phyloP scores from a whole-genome alignment of 2,797 vertebrate genomes.

The Coluber constrictor region DNA sequence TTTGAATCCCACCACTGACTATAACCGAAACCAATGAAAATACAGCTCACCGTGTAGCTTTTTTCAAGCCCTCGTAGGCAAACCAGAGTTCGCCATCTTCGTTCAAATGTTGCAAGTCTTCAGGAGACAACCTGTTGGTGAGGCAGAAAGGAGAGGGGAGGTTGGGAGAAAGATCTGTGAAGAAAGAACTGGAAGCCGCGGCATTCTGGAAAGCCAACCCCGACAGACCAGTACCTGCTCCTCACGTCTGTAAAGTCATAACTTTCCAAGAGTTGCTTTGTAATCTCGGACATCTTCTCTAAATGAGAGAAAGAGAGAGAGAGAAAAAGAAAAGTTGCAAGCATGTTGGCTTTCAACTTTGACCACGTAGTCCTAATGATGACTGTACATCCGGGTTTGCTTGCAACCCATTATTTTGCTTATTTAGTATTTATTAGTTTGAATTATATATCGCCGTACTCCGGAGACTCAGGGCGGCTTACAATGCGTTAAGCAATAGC shows the following conservation, averaged over 20 bases:
- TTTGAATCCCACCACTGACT: background rate
- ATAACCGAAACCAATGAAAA: background rate
- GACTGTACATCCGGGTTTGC: background rate
- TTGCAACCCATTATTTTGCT: background rate
- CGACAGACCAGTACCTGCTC: conserved; percentile 74
- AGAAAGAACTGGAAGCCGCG: background rate
- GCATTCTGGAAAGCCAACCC: background rate
- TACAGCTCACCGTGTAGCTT: conserved; percentile 82
- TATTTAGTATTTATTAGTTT: too few species aligned
- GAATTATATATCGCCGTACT: too few species aligned
- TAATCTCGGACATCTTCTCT: conserved; percentile 87
- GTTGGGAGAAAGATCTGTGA: background rate
- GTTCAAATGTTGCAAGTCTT: conserved; percentile 79
- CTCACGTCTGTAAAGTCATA: conserved; percentile 81
- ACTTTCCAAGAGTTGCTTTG: conserved; percentile 82
- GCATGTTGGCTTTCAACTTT: background rate
- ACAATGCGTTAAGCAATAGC: too few species aligned
- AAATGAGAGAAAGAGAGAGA: conserved; percentile 30
- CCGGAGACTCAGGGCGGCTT: too few species aligned
- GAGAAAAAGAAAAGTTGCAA: background rate
- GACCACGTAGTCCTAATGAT: background rate
- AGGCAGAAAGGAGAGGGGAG: background rate
- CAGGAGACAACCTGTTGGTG: conserved; percentile 73
- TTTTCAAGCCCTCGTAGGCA: conserved; percentile 86
- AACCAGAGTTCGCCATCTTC: conserved; percentile 85